Evolutionary conservation across 2,797 vertebrate genomes (phyloP).

Genomic region (Acrossocheilus fasciatus): DNA sequence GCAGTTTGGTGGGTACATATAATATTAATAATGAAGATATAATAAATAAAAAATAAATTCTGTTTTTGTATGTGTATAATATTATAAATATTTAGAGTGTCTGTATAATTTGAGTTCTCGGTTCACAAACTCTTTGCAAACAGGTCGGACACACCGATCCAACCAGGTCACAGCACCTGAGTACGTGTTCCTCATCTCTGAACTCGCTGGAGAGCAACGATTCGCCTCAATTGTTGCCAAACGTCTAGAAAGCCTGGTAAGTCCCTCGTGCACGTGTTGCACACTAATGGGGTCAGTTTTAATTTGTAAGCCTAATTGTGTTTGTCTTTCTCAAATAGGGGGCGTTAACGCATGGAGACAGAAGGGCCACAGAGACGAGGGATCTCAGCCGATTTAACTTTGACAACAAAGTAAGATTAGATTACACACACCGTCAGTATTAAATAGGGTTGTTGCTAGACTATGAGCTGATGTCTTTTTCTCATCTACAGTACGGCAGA

Average conservation of each 20-base stretch:
- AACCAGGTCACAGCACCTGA: constrained; percentile 99
- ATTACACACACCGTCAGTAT: background rate
- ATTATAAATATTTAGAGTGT: background rate
- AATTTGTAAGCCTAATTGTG: background rate
- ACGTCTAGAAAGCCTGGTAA: constrained; percentile 95
- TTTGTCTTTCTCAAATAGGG: constrained; percentile 78
- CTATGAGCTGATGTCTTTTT: constrained; percentile 32
- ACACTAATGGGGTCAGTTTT: background rate
- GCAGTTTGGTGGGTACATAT: constrained; percentile 88
- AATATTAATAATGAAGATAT: no score
- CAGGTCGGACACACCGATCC: constrained; percentile 96
- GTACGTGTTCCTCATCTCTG: constrained; percentile 97
- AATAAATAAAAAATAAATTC: no score
- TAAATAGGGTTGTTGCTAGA: background rate
- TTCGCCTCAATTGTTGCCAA: constrained; percentile 99
- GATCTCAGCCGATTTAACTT: constrained; percentile 99
- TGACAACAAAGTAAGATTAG: constrained; percentile 91
- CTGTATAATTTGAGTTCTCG: background rate
- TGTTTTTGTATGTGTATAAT: background rate
- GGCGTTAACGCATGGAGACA: constrained; percentile 95
- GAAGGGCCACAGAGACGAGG: constrained; percentile 96
- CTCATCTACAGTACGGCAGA: constrained; percentile 89
- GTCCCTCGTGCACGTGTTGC: constrained; percentile 24
- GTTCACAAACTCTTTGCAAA: background rate
- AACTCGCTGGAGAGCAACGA: constrained; percentile 96